These are phyloP conservation scores for Crepidodera aurea DNA, from an alignment of 2,888 invertebrate species.

Conservation along the genomic window DNA sequence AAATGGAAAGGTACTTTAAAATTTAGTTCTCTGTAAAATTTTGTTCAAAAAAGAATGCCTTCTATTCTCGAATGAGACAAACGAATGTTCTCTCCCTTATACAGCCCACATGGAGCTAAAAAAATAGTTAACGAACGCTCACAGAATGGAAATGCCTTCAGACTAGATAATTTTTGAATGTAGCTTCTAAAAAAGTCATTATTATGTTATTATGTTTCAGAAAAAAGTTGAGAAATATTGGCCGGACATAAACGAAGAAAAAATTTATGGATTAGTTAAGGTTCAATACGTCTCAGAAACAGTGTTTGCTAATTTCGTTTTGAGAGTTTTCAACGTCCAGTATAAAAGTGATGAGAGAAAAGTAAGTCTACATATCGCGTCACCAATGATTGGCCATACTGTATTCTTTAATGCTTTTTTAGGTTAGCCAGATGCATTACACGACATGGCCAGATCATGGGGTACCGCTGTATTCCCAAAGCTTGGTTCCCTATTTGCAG, in stretches of 20 bases:
- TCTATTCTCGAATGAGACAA: too few relatives aligned
- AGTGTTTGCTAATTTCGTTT: conserved; percentile 58
- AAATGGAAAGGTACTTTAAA: conserved; percentile 62
- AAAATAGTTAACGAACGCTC: too few relatives aligned
- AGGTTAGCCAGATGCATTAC: conserved; percentile 64
- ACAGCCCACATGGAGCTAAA: too few relatives aligned
- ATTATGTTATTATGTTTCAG: too few relatives aligned
- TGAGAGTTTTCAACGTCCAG: conserved; percentile 53
- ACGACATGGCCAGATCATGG: conserved; percentile 66
- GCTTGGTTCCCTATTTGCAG: conserved; percentile 57
- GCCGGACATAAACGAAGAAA: conserved; percentile 61
- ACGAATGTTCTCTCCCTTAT: too few relatives aligned
- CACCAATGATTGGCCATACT: too few relatives aligned
- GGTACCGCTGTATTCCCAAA: conserved; percentile 57
- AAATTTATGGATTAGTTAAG: conserved; percentile 54
- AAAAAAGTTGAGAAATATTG: conserved; percentile 65
- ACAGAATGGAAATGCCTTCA: too few relatives aligned
- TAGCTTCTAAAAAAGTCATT: too few relatives aligned
- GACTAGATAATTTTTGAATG: too few relatives aligned
- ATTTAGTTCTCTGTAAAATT: background rate
- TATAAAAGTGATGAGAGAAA: conserved; percentile 50
- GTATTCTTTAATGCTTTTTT: too few relatives aligned
- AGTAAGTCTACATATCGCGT: conserved; percentile 50
- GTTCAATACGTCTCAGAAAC: conserved; percentile 54
- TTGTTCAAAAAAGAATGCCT: conserved; percentile 1